Evolutionary conservation across 2,888 invertebrate species (phyloP).

Genomic region (Chrysomela aeneicollis): DNA sequence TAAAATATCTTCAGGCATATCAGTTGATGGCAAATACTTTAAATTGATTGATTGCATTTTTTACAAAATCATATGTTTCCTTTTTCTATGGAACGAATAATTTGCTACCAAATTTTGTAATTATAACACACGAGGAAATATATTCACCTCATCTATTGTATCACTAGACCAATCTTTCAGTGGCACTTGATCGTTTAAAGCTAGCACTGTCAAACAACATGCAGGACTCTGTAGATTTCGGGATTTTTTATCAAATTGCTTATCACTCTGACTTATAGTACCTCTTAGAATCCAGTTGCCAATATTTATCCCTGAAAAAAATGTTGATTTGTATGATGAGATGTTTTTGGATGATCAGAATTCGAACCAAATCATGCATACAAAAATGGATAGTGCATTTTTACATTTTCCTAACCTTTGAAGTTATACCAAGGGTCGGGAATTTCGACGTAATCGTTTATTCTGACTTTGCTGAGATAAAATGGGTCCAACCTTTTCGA

Average conservation of each 20-base stretch:
- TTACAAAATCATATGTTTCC: no score
- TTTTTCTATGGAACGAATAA: no score
- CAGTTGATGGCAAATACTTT: no score
- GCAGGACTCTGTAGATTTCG: constrained; percentile 62
- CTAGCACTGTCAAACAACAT: constrained; percentile 58
- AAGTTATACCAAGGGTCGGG: constrained; percentile 58
- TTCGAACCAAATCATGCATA: not conserved
- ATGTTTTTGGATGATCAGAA: no score
- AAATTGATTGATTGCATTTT: no score
- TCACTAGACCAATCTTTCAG: constrained; percentile 56
- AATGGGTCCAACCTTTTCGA: constrained; percentile 35
- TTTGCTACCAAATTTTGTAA: no score
- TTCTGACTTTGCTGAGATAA: constrained; percentile 55
- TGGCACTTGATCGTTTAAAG: constrained; percentile 52
- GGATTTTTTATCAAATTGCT: constrained; percentile 55
- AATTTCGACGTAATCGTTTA: constrained; percentile 53
- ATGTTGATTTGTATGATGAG: not conserved
- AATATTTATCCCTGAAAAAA: constrained; percentile 35
- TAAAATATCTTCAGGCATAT: no score
- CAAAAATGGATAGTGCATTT: no score
- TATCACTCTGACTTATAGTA: constrained; percentile 53
- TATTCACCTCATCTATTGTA: constrained; percentile 57
- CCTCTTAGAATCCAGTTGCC: constrained; percentile 59
- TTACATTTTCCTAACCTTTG: constrained; percentile 54
- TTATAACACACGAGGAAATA: no score